A percentile compares a stretch with the other conserved stretches of the same genome.
These are phyloP conservation scores for Diphyllodes magnificus DNA, from an alignment of 2,113 vertebrate genomes.

Conservation along the genomic window DNA sequence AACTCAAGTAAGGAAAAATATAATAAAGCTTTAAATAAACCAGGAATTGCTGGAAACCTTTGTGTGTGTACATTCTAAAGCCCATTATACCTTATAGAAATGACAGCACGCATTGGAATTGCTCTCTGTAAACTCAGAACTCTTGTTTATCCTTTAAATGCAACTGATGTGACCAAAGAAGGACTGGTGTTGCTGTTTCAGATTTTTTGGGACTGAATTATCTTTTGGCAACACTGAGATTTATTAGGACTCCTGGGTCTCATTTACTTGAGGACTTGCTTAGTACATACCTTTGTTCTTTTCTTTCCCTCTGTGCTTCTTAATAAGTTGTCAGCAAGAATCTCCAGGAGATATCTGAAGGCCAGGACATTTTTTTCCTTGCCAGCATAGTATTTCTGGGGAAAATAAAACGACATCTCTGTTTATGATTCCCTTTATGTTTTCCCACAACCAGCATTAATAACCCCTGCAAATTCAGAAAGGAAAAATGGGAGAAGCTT, in stretches of 20 bases:
- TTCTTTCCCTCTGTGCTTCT: not conserved
- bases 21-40: not conserved
- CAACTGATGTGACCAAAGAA: slow-evolving; percentile 31
- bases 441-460: not conserved
- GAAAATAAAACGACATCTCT: not conserved
- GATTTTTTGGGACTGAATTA: slow-evolving; percentile 12
- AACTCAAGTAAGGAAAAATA: not conserved
- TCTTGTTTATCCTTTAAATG: slow-evolving; percentile 30
- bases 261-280: not conserved
- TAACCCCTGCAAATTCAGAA: not conserved
- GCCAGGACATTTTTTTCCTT: not conserved
- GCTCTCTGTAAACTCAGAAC: slow-evolving; percentile 12
- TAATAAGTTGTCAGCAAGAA: not conserved
- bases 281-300: not conserved
- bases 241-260: not conserved
- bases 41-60: not conserved
- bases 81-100: slow-evolving; percentile 1
- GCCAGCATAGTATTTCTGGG: not conserved
- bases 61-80: not conserved
- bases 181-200: not conserved
- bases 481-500: not conserved
- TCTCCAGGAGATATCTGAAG: not conserved
- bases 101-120: not conserved
- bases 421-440: not conserved
- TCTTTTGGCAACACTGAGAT: not conserved